A percentile compares a stretch with the other conserved stretches of the same genome.
Evolutionary conservation across 2,113 vertebrate species (phyloP).

Genomic region (Astur gentilis): DNA sequence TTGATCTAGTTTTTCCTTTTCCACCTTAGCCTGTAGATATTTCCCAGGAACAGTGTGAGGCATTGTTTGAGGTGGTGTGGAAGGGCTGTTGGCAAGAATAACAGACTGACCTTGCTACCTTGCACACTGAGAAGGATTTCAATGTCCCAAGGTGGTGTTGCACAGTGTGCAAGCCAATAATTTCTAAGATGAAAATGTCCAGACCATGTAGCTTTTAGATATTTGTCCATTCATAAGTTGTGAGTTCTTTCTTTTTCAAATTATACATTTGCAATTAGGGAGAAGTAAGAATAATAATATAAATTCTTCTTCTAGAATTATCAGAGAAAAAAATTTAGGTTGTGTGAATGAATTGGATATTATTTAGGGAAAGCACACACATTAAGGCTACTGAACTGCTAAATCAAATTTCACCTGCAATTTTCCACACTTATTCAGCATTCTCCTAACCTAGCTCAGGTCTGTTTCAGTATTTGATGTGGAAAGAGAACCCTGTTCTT

Average conservation of each 20-base stretch:
- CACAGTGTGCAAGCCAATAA: neutral
- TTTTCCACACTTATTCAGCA: neutral
- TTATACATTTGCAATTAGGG: neutral
- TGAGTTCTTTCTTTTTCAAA: neutral
- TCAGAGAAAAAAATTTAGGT: neutral
- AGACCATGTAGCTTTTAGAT: neutral
- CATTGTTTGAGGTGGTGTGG: neutral
- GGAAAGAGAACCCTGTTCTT: neutral
- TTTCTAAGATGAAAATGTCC: neutral
- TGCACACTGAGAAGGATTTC: neutral
- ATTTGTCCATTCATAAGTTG: neutral
- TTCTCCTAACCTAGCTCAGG: neutral
- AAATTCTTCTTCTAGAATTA: neutral
- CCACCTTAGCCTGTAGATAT: neutral
- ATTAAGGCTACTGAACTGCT: neutral
- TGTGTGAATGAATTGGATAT: neutral
- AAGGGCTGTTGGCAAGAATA: neutral
- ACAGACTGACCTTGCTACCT: neutral
- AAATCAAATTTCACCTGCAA: neutral
- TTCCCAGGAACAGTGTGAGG: neutral
- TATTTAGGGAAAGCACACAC: neutral
- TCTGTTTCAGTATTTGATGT: neutral
- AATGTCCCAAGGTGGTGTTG: neutral
- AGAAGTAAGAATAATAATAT: neutral
- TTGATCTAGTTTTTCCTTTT: neutral